Percentiles rank a stretch among this genome's conserved stretches.
phyloP scores from a whole-genome alignment of 2,888 invertebrate species.

The Meliscaeva auricollis region DNA sequence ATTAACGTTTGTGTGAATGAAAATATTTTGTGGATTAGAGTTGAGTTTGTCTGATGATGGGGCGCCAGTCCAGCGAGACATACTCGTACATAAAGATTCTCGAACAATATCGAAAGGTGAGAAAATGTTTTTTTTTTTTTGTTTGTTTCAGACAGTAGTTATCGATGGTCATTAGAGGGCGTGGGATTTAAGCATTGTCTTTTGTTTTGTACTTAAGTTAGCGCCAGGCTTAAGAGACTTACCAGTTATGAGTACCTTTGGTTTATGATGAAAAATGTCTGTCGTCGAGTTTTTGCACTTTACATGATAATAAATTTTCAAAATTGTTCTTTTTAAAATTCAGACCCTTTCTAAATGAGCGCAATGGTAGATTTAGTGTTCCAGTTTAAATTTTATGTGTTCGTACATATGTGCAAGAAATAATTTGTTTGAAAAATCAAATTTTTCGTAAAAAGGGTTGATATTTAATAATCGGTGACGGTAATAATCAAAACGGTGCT shows the following conservation, averaged over 20 bases:
- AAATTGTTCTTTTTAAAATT: no score
- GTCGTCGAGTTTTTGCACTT: neutral
- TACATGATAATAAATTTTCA: no score
- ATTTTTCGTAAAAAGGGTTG: no score
- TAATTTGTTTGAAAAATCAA: no score
- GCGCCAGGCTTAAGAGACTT: constrained; percentile 45
- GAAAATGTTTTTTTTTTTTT: constrained; percentile 18
- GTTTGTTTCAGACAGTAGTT: constrained; percentile 32
- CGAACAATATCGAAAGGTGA: constrained; percentile 21
- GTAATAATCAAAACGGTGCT: no score
- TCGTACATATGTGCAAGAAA: no score
- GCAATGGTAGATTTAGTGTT: no score
- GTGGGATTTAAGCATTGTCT: constrained; percentile 52
- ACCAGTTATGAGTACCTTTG: neutral
- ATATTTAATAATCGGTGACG: no score
- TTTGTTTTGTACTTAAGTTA: constrained; percentile 45
- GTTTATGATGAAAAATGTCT: constrained; percentile 38
- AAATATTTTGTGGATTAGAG: constrained; percentile 70
- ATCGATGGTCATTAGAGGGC: constrained; percentile 58
- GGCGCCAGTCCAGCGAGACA: constrained; percentile 58
- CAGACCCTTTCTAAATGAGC: no score
- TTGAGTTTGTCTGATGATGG: constrained; percentile 10
- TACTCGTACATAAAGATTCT: neutral
- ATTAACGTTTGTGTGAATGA: constrained; percentile 50
- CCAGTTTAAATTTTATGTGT: no score